phyloP scores from a whole-genome alignment of 2,797 vertebrate species.

The Bradypodion ventrale region DNA sequence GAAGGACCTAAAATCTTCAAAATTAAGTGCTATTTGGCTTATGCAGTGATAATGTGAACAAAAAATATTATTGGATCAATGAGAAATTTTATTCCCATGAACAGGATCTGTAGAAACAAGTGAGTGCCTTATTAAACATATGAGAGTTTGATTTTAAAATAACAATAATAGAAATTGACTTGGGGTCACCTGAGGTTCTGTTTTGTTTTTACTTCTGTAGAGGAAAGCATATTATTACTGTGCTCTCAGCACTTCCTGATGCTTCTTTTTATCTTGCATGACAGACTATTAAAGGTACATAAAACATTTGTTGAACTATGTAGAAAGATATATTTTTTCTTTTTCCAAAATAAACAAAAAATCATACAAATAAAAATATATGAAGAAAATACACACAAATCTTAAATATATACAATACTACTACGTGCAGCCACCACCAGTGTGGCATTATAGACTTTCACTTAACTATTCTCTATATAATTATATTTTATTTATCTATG shows the following conservation, averaged over 20 bases:
- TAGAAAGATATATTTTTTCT: too few relatives aligned
- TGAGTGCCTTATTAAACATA: neutral
- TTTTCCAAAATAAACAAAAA: too few relatives aligned
- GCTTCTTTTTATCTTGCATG: neutral
- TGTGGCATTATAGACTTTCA: too few relatives aligned
- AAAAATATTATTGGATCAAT: neutral
- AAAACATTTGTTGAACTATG: neutral
- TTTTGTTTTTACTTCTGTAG: neutral
- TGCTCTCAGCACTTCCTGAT: neutral
- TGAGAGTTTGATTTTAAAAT: slow-evolving; percentile 5
- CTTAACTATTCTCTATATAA: too few relatives aligned
- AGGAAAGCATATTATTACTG: neutral
- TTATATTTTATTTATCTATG: too few relatives aligned
- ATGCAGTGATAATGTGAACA: neutral
- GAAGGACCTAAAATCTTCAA: neutral
- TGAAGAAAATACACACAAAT: too few relatives aligned
- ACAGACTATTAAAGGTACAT: neutral
- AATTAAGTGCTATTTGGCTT: neutral
- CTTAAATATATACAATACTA: too few relatives aligned
- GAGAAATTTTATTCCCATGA: neutral
- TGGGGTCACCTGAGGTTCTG: slow-evolving; percentile 1
- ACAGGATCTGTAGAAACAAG: neutral
- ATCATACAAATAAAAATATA: too few relatives aligned
- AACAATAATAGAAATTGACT: slow-evolving; percentile 12
- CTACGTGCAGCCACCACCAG: too few relatives aligned